phyloP scores from a whole-genome alignment of 2,797 vertebrate species.

The Tarsius wallacei region DNA sequence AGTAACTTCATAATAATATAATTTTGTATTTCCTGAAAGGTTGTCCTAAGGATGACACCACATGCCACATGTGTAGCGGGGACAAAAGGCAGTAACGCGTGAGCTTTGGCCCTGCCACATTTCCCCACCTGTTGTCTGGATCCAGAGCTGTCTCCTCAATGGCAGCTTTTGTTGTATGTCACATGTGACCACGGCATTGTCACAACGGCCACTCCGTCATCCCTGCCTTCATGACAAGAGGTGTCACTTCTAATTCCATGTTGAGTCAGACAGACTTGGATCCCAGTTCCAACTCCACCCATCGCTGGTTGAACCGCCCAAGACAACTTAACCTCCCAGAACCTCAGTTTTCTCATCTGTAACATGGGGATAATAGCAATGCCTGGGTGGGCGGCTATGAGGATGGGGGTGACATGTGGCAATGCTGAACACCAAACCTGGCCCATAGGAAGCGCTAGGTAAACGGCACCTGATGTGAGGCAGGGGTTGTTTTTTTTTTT shows the following conservation, averaged over 20 bases:
- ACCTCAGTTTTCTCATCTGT: not conserved
- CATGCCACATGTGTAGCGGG: accelerated
- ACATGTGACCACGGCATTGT: accelerated
- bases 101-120: not conserved
- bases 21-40: not conserved
- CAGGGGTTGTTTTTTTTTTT: accelerated
- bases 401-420: accelerated
- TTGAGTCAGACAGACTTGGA: not conserved
- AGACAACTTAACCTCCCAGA: not conserved
- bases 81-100: accelerated
- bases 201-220: accelerated
- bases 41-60: too few relatives aligned
- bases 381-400: not conserved
- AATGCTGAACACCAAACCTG: accelerated
- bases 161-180: accelerated
- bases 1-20: not conserved
- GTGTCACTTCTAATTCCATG: not conserved
- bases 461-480: too few relatives aligned
- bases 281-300: not conserved
- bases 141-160: not conserved
- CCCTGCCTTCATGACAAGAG: too few relatives aligned
- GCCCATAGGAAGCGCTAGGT: not conserved
- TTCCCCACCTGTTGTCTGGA: not conserved
- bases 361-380: not conserved
- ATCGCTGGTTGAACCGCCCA: accelerated